A percentile compares a stretch with the other conserved stretches of the same genome.
Conservation (phyloP, 2,888 invertebrate species). For the Dasypogon diadema region DNA sequence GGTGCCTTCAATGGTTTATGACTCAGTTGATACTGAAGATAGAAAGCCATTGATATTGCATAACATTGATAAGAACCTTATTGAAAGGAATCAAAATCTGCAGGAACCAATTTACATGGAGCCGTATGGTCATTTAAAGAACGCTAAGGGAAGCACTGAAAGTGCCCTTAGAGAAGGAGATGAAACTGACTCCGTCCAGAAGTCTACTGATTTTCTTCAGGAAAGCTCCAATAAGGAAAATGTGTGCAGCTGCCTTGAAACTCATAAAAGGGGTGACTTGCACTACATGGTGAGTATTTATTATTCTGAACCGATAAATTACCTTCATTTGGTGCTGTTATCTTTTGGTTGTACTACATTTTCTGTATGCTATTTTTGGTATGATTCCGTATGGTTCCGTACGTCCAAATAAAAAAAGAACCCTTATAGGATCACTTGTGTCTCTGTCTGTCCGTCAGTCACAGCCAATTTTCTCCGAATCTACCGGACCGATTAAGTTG, state of each 20-base stretch:
- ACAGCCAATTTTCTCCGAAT: no score
- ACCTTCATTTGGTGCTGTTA: no score
- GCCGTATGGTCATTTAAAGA: constrained; percentile 60
- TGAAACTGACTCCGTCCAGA: constrained; percentile 48
- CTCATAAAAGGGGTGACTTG: constrained; percentile 58
- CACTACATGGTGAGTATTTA: constrained; percentile 61
- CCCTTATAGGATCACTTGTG: no score
- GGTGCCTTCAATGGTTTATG: constrained; percentile 57
- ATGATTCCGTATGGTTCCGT: no score
- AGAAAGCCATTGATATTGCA: constrained; percentile 55
- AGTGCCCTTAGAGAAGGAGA: constrained; percentile 12
- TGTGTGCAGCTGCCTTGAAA: constrained; percentile 58
- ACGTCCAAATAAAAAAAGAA: no score
- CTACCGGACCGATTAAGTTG: no score
- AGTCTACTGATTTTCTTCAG: background rate
- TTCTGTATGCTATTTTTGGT: no score
- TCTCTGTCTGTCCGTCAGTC: no score
- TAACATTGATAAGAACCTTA: constrained; percentile 42
- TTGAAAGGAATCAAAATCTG: constrained; percentile 48
- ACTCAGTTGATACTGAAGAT: constrained; percentile 57
- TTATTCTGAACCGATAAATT: no score
- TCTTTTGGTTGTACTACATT: no score
- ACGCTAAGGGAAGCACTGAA: background rate
- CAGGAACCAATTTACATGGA: constrained; percentile 61
- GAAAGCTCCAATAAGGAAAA: constrained; percentile 47